Base-by-base conservation (phyloP, 2,113 vertebrate species). In the Helogale parvula region DNA sequence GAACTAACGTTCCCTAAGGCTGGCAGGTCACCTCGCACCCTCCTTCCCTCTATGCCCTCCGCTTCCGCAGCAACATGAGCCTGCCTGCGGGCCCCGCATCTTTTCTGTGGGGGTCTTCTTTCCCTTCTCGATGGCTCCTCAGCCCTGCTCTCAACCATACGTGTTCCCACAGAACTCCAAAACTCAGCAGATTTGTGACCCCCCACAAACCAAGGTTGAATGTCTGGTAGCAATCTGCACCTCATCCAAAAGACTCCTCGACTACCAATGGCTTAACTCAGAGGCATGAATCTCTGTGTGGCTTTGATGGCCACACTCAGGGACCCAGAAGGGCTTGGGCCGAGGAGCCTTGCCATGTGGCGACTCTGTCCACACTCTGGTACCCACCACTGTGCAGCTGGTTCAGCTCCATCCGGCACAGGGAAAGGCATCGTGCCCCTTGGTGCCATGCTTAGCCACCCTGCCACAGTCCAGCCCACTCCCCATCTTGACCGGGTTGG, bases 101-200 rank as follows among this genome's bases (percentile, higher is more conserved):
- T 35, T 38, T 21, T 33, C 23, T 0, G 2, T 0, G 0, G 19
- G 19, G 41, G 19, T 1, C n/a, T 60, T 4, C 12, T 23, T 10
- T 66, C 47, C 66, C n/a, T 11, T 72, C 81, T 47, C 5, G 0
- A 11, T 3, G 0, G 38, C 10, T 29, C 76, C 35, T 66, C 38
- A 23, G 2, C 19, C 23, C 17, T 33, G 23, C 17, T 81, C 21
- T 21, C 38, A 9, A 10, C 21, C 60, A 38, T 38, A 7, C 1
- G 17, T 25, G 52, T 27, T n/a, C 69, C 72, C 63, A 4, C 23
- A 9, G 23, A 47, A 33, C 35, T 47, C 57, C 19, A 7, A 5
- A 57, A 16, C 3, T 1, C 3, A 33, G 17, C 27, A 77, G 71
- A 52, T n/a, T 27, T 52, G 6, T 2, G 41, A 41, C 35, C 45